Conservation (phyloP, 1,140 invertebrate species). For the Hyphantria cunea region DNA sequence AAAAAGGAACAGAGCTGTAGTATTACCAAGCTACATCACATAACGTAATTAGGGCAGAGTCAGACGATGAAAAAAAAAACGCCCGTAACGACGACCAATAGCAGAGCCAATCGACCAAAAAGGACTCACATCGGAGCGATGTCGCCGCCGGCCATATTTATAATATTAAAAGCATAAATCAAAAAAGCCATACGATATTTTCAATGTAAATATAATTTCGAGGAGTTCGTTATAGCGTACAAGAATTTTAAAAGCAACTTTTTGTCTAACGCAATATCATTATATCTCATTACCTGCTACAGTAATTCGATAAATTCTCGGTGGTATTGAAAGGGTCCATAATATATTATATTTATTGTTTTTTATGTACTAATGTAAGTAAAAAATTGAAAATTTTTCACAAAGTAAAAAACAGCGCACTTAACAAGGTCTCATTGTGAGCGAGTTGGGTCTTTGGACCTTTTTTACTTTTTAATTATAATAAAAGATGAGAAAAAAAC, state of each 20-base stretch:
- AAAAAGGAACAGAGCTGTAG: constrained; percentile 45
- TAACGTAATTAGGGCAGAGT: constrained; percentile 70
- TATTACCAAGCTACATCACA: constrained; percentile 48
- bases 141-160: constrained; percentile 70
- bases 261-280: constrained; percentile 31
- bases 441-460: constrained; percentile 31
- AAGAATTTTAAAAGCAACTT: constrained; percentile 41
- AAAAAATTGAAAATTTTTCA: constrained; percentile 42
- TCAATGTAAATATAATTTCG: constrained; percentile 60
- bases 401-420: constrained; percentile 47
- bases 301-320: constrained; percentile 16
- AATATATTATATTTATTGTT: constrained; percentile 21
- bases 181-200: constrained; percentile 73
- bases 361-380: constrained; percentile 3
- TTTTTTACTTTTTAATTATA: constrained; percentile 72
- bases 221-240: constrained; percentile 41
- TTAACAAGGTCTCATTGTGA: constrained; percentile 61
- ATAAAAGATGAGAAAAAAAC: constrained; percentile 56
- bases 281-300: constrained; percentile 22
- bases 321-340: constrained; percentile 21
- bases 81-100: constrained; percentile 57
- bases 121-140: constrained; percentile 42
- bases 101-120: constrained; percentile 45
- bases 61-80: constrained; percentile 50
- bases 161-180: constrained; percentile 77